Conservation (phyloP, 2,797 vertebrate genomes). For the Australoheros facetus region DNA sequence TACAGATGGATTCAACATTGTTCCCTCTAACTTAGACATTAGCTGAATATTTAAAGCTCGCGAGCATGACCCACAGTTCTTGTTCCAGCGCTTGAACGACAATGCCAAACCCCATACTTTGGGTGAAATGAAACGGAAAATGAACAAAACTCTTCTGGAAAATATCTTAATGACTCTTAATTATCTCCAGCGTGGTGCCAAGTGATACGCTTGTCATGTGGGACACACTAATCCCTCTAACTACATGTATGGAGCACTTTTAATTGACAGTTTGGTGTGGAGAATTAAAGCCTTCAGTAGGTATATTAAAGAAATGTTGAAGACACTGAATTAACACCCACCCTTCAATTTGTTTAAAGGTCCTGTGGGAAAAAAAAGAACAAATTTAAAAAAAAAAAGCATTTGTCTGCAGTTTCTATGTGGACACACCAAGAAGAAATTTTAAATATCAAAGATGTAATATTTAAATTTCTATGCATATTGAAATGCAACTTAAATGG, state of each 20-base stretch:
- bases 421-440: background rate
- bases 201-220: conserved; percentile 8
- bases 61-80: conserved; percentile 20
- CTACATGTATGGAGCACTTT: background rate
- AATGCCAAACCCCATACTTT: conserved; percentile 17
- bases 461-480: too few species aligned
- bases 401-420: background rate
- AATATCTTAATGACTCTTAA: conserved; percentile 54
- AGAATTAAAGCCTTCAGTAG: background rate
- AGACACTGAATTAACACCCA: background rate
- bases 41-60: conserved; percentile 18
- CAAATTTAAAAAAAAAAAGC: background rate
- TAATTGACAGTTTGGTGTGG: background rate
- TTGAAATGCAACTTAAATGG: too few species aligned
- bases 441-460: background rate
- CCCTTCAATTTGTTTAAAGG: background rate
- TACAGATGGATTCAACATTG: conserved; percentile 7
- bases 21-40: conserved; percentile 4
- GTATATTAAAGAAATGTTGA: background rate
- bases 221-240: conserved; percentile 26
- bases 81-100: conserved; percentile 29
- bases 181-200: conserved; percentile 30
- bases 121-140: conserved; percentile 56
- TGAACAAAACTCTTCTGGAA: conserved; percentile 45
- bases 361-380: background rate